A percentile compares a stretch with the other conserved stretches of the same genome.
phyloP scores from a whole-genome alignment of 1,140 invertebrate species.

The Drosophila pseudoobscura region DNA sequence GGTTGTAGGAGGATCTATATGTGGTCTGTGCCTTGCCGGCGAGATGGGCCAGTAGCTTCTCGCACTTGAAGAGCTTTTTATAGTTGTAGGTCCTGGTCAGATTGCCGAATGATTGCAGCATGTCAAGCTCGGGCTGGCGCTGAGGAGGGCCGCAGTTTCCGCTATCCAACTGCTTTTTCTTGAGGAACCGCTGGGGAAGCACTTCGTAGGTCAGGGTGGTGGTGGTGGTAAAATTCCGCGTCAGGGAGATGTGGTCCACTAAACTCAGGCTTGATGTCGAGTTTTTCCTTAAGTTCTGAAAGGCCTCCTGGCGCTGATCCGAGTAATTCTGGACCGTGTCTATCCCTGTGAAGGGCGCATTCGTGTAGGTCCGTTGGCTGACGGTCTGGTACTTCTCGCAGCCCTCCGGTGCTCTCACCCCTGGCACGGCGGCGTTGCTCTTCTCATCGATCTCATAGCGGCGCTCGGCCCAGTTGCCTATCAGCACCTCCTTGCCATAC shows the following conservation, averaged over 20 bases:
- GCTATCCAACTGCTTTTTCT: neutral
- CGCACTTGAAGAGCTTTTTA: neutral
- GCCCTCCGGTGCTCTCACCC: slow-evolving; percentile 7
- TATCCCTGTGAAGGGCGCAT: neutral
- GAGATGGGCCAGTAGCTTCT: neutral
- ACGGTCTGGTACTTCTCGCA: slow-evolving; percentile 54
- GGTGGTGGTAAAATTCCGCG: slow-evolving; percentile 53
- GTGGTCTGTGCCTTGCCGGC: slow-evolving; percentile 17
- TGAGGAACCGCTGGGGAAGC: slow-evolving; percentile 23
- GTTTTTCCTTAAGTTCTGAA: slow-evolving; percentile 30
- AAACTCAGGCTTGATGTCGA: slow-evolving; percentile 26
- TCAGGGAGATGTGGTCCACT: slow-evolving; percentile 17
- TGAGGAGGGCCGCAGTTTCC: slow-evolving; percentile 7
- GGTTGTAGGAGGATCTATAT: slow-evolving; percentile 23
- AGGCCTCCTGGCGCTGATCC: slow-evolving; percentile 29
- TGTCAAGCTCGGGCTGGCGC: slow-evolving; percentile 16
- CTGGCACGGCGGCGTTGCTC: slow-evolving; percentile 58
- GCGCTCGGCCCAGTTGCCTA: slow-evolving; percentile 65
- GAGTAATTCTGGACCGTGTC: neutral
- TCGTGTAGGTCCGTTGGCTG: slow-evolving; percentile 42
- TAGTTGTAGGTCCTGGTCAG: slow-evolving; percentile 40
- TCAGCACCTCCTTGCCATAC: slow-evolving; percentile 36
- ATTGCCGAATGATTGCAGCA: slow-evolving; percentile 49
- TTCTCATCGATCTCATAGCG: slow-evolving; percentile 40
- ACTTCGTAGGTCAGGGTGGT: slow-evolving; percentile 50